Percentiles rank a stretch among this genome's conserved stretches.
Evolutionary conservation across 2,888 invertebrate genomes (phyloP).

Genomic region (Nomada fucata): DNA sequence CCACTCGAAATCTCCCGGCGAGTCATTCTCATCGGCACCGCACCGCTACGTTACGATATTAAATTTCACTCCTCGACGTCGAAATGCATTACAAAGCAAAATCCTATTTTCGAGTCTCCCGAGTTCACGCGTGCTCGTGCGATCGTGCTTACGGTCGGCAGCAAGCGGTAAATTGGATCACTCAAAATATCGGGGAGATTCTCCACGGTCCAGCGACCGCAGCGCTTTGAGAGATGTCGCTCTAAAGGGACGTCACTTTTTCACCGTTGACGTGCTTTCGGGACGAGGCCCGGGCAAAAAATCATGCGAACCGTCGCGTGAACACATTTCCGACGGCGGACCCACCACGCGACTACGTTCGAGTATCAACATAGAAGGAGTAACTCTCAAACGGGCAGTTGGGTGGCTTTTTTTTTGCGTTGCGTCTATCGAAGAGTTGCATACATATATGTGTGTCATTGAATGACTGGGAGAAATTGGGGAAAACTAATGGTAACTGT

Average conservation of each 20-base stretch:
- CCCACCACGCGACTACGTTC: constrained; percentile 1
- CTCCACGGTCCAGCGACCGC: constrained; percentile 38
- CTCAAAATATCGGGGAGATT: constrained; percentile 49
- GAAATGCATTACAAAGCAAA: too few species aligned
- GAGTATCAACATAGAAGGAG: neutral
- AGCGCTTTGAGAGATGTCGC: constrained; percentile 34
- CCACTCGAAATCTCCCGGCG: too few species aligned
- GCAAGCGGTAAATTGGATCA: constrained; percentile 54
- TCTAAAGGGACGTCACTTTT: constrained; percentile 23
- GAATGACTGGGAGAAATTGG: too few species aligned
- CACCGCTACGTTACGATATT: too few species aligned
- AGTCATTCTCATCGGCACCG: too few species aligned
- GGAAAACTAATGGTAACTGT: too few species aligned
- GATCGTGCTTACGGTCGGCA: constrained; percentile 27
- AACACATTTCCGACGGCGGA: neutral
- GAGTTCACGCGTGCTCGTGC: constrained; percentile 7
- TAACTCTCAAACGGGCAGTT: neutral
- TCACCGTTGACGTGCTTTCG: constrained; percentile 20
- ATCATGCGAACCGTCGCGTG: neutral
- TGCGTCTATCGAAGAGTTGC: too few species aligned
- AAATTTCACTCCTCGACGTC: too few species aligned
- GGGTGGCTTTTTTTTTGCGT: too few species aligned
- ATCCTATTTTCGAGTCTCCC: neutral
- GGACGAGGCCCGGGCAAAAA: neutral
- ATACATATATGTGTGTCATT: too few species aligned